These are phyloP conservation scores for Plebejus argus DNA, from an alignment of 2,888 invertebrate genomes.

Conservation along the genomic window DNA sequence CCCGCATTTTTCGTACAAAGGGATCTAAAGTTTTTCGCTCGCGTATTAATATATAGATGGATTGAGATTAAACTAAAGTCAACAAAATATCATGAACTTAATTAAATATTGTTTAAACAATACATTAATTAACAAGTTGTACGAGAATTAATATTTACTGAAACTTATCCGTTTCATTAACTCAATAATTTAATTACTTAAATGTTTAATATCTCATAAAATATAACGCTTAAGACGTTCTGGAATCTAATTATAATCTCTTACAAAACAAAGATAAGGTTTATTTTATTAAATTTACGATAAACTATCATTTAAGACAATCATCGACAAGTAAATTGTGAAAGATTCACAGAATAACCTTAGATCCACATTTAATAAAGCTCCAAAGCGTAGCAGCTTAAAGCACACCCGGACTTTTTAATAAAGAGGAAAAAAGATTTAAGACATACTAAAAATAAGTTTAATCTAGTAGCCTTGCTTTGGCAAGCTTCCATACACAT, in stretches of 20 bases:
- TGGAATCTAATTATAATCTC: no score
- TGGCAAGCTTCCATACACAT: slow-evolving; percentile 43
- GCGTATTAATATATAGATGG: no score
- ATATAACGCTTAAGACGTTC: not conserved
- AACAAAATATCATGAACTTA: not conserved
- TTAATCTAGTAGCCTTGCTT: slow-evolving; percentile 37
- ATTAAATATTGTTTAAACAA: not conserved
- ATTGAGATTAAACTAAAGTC: not conserved
- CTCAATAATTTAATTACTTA: not conserved
- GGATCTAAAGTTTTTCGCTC: no score
- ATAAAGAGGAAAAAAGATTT: slow-evolving; percentile 29
- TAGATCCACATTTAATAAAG: not conserved
- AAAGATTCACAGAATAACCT: not conserved
- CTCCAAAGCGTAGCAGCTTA: not conserved
- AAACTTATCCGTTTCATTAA: not conserved
- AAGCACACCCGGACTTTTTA: slow-evolving; percentile 17
- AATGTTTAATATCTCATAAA: not conserved
- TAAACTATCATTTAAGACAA: slow-evolving; percentile 5
- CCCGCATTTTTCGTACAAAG: no score
- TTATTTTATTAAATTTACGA: not conserved
- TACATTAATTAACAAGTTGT: not conserved
- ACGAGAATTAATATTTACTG: not conserved
- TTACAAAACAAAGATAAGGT: no score
- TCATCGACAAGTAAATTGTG: not conserved
- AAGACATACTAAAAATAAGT: slow-evolving; percentile 23